A percentile compares a stretch with the other conserved stretches of the same genome.
Conservation (phyloP, 2,113 vertebrate genomes). For the Osmerus mordax region DNA sequence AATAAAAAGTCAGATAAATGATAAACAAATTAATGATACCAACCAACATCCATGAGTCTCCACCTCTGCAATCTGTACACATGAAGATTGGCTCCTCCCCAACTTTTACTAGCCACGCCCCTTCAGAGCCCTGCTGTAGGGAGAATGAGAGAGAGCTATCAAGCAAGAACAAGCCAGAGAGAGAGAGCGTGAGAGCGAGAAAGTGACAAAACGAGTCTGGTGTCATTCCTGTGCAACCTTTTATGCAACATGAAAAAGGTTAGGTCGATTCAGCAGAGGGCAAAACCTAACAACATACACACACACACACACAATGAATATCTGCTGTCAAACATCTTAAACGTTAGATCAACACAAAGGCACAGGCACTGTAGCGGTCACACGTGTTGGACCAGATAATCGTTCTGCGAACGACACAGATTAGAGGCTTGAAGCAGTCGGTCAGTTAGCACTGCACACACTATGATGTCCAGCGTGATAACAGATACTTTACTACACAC, state of each 20-base stretch:
- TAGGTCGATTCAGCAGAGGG: not conserved
- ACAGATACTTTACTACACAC: too few species aligned
- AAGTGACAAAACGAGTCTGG: not conserved
- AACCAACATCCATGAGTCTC: constrained; percentile 61
- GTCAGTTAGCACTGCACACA: too few species aligned
- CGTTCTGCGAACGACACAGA: constrained; percentile 51
- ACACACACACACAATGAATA: not conserved
- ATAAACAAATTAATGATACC: constrained; percentile 21
- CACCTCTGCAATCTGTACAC: constrained; percentile 27
- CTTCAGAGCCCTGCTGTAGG: constrained; percentile 36
- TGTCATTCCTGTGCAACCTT: not conserved
- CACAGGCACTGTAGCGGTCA: not conserved
- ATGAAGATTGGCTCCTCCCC: constrained; percentile 9
- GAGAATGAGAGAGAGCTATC: constrained; percentile 7
- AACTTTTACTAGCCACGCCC: constrained; percentile 9
- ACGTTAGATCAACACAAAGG: not conserved
- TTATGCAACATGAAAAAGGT: not conserved
- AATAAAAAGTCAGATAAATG: not conserved
- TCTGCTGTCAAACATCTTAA: not conserved
- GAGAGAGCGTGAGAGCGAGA: not conserved
- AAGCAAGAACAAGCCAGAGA: constrained; percentile 3
- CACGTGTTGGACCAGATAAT: too few species aligned
- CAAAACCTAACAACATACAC: not conserved
- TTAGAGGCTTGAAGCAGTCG: too few species aligned
- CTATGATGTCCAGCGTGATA: too few species aligned